Conservation (phyloP, 1,140 invertebrate genomes). For the Tetranychus urticae region DNA sequence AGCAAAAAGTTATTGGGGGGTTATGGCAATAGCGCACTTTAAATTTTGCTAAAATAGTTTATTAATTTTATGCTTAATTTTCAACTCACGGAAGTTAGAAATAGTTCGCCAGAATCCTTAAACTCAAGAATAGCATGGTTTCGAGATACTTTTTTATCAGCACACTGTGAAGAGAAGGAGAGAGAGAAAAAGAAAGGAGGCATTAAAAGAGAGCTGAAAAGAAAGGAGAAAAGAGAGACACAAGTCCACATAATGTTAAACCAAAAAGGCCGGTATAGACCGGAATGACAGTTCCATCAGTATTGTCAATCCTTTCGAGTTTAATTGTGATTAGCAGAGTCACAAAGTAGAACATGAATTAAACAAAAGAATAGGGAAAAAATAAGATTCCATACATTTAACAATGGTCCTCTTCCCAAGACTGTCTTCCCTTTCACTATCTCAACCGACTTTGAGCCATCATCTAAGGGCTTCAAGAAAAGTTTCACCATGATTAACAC, state of each 20-base stretch:
- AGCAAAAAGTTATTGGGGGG: neutral
- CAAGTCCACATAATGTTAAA: no score
- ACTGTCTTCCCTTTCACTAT: slow-evolving; percentile 13
- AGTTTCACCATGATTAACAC: slow-evolving; percentile 10
- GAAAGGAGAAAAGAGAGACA: neutral
- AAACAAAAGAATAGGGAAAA: neutral
- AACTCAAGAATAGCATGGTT: slow-evolving; percentile 15
- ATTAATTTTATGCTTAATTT: no score
- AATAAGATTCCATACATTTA: slow-evolving; percentile 11
- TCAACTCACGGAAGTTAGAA: slow-evolving; percentile 12
- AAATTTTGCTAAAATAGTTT: no score
- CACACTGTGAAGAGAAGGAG: slow-evolving; percentile 7
- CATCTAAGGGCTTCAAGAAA: slow-evolving; percentile 12
- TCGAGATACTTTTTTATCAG: slow-evolving; percentile 16
- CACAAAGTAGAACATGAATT: neutral
- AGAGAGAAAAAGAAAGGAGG: neutral
- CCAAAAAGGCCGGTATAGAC: neutral
- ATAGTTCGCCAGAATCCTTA: slow-evolving; percentile 12
- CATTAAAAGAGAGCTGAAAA: neutral
- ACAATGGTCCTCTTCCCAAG: slow-evolving; percentile 14
- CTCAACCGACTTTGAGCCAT: slow-evolving; percentile 12
- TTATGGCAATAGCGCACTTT: no score
- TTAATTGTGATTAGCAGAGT: neutral
- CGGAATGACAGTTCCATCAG: neutral
- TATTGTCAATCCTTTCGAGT: neutral